Evolutionary conservation across 2,888 invertebrate species (phyloP).

Genomic region (Uloborus plumipes): DNA sequence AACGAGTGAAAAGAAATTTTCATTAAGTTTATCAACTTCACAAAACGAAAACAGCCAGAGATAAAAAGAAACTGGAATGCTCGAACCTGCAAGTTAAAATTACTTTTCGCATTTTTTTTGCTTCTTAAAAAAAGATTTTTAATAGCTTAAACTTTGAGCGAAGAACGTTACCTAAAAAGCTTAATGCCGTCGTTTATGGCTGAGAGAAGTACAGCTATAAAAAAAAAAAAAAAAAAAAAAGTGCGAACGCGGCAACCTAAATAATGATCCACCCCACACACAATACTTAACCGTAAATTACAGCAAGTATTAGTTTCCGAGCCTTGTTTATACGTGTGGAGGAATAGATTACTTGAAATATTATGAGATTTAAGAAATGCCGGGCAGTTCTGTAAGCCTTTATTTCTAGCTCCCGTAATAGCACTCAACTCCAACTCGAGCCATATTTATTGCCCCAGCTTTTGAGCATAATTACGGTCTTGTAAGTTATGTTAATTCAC

Average conservation of each 20-base stretch:
- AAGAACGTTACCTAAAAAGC: neutral
- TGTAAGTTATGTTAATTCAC: too few relatives aligned
- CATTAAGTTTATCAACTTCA: slow-evolving; percentile 42
- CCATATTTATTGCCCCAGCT: too few relatives aligned
- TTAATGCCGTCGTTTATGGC: slow-evolving; percentile 29
- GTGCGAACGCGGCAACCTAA: slow-evolving; percentile 25
- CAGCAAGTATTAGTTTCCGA: slow-evolving; percentile 16
- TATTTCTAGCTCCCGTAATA: neutral
- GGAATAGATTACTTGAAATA: slow-evolving; percentile 11
- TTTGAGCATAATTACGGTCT: too few relatives aligned
- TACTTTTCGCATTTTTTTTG: slow-evolving; percentile 8
- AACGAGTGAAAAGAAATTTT: slow-evolving; percentile 20
- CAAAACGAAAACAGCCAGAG: slow-evolving; percentile 23
- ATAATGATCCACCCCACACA: slow-evolving; percentile 42
- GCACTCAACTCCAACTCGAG: too few relatives aligned
- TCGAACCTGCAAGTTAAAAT: slow-evolving; percentile 8
- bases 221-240: slow-evolving; percentile 33
- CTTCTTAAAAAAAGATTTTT: slow-evolving; percentile 4
- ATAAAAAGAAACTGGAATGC: slow-evolving; percentile 22
- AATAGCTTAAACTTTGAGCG: slow-evolving; percentile 23
- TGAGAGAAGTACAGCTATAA: slow-evolving; percentile 9
- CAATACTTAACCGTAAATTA: slow-evolving; percentile 47
- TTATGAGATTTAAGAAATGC: slow-evolving; percentile 11
- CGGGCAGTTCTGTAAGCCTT: slow-evolving; percentile 8
- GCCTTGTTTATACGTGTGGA: neutral